Percentiles rank a stretch among this genome's conserved stretches.
phyloP scores from a whole-genome alignment of 92 coral and sea anemone species.

The Umimayanthus chanpuru region DNA sequence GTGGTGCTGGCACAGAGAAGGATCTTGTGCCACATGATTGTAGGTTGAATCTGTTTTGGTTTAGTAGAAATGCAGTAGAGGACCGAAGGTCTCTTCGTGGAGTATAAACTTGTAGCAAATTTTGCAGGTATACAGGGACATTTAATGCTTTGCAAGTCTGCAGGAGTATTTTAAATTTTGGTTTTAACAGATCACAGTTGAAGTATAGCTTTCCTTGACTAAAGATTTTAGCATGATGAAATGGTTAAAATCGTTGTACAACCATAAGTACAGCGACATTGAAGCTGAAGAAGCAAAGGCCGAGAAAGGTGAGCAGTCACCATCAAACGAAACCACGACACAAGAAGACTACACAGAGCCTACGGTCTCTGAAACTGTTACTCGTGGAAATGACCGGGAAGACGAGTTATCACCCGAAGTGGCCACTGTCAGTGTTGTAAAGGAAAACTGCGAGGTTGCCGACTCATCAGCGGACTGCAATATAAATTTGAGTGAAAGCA shows the following conservation, averaged over 20 bases:
- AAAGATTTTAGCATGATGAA: slow-evolving; percentile 2
- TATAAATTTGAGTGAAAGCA: not conserved
- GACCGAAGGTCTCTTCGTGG: too few species aligned
- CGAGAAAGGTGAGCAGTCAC: not conserved
- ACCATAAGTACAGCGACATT: slow-evolving; percentile 23
- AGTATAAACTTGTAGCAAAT: too few species aligned
- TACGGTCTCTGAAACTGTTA: not conserved
- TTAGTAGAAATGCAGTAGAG: too few species aligned
- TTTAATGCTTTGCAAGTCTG: too few species aligned
- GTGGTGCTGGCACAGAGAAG: too few species aligned
- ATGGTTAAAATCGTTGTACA: slow-evolving; percentile 19
- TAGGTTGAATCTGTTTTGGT: too few species aligned
- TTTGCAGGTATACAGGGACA: too few species aligned
- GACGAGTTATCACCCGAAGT: not conserved
- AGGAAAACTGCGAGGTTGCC: not conserved
- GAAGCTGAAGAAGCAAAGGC: slow-evolving; percentile 1
- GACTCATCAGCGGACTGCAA: not conserved
- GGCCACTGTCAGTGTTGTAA: not conserved
- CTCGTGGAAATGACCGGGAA: not conserved
- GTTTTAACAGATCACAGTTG: not conserved
- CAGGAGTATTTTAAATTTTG: too few species aligned
- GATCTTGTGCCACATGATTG: too few species aligned
- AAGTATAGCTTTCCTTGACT: not conserved
- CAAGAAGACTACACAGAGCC: not conserved
- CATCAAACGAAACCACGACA: not conserved